Percentiles rank a stretch among this genome's conserved stretches.
These are phyloP conservation scores for Xanthia togata DNA, from an alignment of 2,888 invertebrate species.

Conservation along the genomic window DNA sequence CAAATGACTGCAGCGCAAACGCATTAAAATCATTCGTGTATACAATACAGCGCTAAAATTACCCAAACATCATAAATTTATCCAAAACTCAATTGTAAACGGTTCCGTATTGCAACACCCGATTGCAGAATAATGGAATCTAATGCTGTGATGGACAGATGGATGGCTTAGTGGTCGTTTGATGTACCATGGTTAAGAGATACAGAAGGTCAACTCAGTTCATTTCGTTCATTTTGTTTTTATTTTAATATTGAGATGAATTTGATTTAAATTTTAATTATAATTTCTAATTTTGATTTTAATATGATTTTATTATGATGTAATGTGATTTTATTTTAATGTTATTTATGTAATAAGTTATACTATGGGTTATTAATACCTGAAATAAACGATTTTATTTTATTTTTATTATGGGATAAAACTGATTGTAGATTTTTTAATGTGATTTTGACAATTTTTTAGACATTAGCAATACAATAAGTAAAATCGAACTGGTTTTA, in stretches of 20 bases:
- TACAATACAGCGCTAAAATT: constrained; percentile 37
- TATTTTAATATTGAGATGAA: no score
- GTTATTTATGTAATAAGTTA: no score
- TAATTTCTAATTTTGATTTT: no score
- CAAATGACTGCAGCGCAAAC: not conserved
- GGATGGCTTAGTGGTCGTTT: constrained; percentile 61
- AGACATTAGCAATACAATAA: not conserved
- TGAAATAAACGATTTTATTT: no score
- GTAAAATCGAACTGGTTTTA: not conserved
- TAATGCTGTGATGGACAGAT: constrained; percentile 64
- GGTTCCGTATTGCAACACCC: constrained; percentile 61
- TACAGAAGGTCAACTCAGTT: constrained; percentile 26
- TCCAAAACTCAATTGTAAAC: constrained; percentile 40
- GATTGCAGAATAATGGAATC: constrained; percentile 61
- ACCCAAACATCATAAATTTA: constrained; percentile 52
- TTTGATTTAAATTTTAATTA: no score
- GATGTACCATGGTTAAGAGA: not conserved
- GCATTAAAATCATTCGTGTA: constrained; percentile 14
- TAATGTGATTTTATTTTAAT: no score
- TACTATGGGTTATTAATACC: no score
- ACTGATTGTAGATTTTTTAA: not conserved
- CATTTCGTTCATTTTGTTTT: no score
- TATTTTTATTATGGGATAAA: not conserved
- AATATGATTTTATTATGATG: no score
- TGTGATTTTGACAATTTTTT: not conserved